Evolutionary conservation across 2,113 vertebrate species (phyloP), one percentile per base, ranked within the genome.

Genomic region (Sorex fumeus): DNA sequence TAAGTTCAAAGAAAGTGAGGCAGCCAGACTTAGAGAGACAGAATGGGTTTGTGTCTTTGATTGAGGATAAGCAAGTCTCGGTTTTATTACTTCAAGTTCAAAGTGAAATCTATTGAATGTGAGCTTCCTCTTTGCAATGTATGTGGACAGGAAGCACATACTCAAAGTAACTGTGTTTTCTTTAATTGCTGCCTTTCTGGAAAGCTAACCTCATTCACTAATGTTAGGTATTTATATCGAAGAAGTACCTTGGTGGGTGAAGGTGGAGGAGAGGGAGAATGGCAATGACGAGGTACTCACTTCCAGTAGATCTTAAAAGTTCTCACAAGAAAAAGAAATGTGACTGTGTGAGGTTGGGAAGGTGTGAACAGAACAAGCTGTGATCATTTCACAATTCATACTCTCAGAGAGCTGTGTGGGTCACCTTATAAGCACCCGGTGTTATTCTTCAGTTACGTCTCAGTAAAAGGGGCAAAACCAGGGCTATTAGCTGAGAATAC

Each of bases 181-280:
- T 78, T 69, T 36, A 8, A 57, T 32, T 77, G 36, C 6, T 47
- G 40, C 43, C 28, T 16, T 80, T 28, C 25, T 32, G 16, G 64
- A 62, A 92, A 86, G 40, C 27, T 88, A 84, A 47, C 40, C 53
- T 23, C 13, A 70, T n/a, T 84, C 15, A 7, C 53, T 88, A 36
- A 2, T 75, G 23, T 83, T 71, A 36, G 27, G 72, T 67, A 72
- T 16, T 91, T 60, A 30, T 6, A 16, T 72, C 70, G 6, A 21
- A 62, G 57, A 71, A 34, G 36, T 83, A 19, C 64, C 30, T 4
- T 40, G 34, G 87, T 30, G 18, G 50, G 77, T 62, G 47, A 34
- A 80, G 30, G 30, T 34, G 21, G 36, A 28, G 6, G 30, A 60
- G 45, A 32, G 40, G 34, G 32, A 23, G 57, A 36, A 60, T 25